phyloP scores from a whole-genome alignment of 2,888 invertebrate genomes.

The Chirona hameri region DNA sequence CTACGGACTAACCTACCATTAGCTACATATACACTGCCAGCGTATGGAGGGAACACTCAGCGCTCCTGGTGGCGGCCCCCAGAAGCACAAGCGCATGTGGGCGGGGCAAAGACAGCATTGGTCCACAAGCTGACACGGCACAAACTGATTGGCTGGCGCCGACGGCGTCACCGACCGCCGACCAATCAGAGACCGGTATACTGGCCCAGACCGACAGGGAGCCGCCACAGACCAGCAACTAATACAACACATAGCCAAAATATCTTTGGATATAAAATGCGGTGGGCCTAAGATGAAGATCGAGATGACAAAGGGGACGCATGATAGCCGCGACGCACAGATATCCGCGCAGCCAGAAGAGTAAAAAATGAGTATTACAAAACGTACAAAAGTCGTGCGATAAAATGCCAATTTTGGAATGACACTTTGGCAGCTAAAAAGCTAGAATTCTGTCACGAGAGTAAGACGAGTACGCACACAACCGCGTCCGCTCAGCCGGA shows the following conservation, averaged over 20 bases:
- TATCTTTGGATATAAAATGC: slow-evolving; percentile 4
- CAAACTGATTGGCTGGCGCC: not conserved
- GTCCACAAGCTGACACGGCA: slow-evolving; percentile 3
- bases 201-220: not conserved
- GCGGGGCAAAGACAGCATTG: slow-evolving; percentile 10
- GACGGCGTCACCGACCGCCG: not conserved
- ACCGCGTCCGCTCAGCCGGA: not conserved
- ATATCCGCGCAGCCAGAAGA: not conserved
- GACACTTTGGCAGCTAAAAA: slow-evolving; percentile 14
- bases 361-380: slow-evolving; percentile 23
- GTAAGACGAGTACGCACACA: not conserved
- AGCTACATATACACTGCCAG: not conserved
- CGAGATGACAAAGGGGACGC: not conserved
- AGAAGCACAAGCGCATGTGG: not conserved
- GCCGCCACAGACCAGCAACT: not conserved
- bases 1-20: not conserved
- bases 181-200: not conserved
- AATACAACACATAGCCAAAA: slow-evolving; percentile 23
- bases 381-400: slow-evolving; percentile 7
- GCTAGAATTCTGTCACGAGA: slow-evolving; percentile 3
- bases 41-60: slow-evolving; percentile 9
- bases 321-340: not conserved
- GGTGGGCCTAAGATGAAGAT: not conserved
- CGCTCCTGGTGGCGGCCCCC: not conserved
- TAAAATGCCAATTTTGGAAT: slow-evolving; percentile 22